These are phyloP conservation scores for Pelusios castaneus DNA, from an alignment of 2,113 vertebrate species.

Conservation along the genomic window DNA sequence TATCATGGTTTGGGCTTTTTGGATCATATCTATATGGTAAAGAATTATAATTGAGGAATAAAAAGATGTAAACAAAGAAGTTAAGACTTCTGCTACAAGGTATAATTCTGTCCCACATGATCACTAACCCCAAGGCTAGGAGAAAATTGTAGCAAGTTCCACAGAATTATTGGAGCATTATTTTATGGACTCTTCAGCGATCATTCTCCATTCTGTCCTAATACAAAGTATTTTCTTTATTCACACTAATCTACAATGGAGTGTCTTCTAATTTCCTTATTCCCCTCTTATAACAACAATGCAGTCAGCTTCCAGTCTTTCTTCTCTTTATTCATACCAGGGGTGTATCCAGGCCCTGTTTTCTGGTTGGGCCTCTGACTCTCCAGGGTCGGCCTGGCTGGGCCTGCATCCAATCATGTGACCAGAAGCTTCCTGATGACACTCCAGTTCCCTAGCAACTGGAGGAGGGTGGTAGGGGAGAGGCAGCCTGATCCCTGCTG, in stretches of 20 bases:
- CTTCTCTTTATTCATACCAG: not conserved
- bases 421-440: no score
- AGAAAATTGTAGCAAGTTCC: not conserved
- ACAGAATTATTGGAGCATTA: not conserved
- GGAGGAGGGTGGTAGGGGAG: no score
- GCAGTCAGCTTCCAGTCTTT: not conserved
- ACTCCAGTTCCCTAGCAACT: no score
- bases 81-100: not conserved
- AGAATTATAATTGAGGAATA: not conserved
- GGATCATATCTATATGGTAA: not conserved
- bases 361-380: no score
- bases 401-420: no score
- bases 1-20: not conserved
- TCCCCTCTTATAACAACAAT: not conserved
- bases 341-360: no score
- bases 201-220: not conserved
- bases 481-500: no score
- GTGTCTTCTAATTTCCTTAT: not conserved
- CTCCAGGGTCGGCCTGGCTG: no score
- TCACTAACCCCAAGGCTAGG: not conserved
- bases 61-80: not conserved
- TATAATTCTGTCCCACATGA: not conserved
- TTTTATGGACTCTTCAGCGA: not conserved
- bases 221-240: not conserved
- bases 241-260: not conserved